Base-by-base conservation (phyloP, 2,797 vertebrate genomes). In the Meriones psammophilus region DNA sequence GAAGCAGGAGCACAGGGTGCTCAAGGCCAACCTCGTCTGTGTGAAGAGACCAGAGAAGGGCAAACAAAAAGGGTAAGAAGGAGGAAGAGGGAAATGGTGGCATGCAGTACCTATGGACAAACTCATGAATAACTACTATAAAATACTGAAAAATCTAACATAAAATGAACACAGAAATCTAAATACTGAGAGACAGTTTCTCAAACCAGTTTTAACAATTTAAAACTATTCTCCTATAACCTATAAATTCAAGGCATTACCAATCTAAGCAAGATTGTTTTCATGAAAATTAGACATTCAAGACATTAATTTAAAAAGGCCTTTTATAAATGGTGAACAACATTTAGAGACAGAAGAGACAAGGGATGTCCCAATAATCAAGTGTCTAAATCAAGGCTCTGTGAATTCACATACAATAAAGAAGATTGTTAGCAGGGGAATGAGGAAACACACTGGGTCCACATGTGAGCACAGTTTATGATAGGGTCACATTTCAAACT, bases 211-310 rank as follows among this genome's bases (percentile, higher is more conserved):
- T 58, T 39, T 39, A 80, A 60, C 79, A 85, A 62, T 30, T 85
- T 90, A 33, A 92, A 86, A 79, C 69, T 80, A 68, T 58, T 76
- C 76, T 42, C 17, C 8, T 33, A 3, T 33, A 83, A 62, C 54
- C 14, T 50, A 56, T 80, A 80, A 83, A 80, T 89, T 77, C 7
- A 71, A 93, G 79, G 14, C 4, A 3, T 42, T 71, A 68, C 78
- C 22, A 58, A 58, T 36, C 5, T 36, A 92, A 79, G 33, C 14
- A 89, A 81, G 10, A 64, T 76, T 0, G 33, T 46, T 77, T 78
- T 96, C n/a, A 58, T 73, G 33, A 96, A 94, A 89, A 22, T 14
- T 83, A 58, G 36, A 18, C 39, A 90, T 69, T 24, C 5, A 83
- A 84, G 92, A 36, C 10, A 64, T 68, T 60, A 76, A 1, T 18